Evolutionary conservation across 2,888 invertebrate species (phyloP).

Genomic region (Pasiphila rectangulata): DNA sequence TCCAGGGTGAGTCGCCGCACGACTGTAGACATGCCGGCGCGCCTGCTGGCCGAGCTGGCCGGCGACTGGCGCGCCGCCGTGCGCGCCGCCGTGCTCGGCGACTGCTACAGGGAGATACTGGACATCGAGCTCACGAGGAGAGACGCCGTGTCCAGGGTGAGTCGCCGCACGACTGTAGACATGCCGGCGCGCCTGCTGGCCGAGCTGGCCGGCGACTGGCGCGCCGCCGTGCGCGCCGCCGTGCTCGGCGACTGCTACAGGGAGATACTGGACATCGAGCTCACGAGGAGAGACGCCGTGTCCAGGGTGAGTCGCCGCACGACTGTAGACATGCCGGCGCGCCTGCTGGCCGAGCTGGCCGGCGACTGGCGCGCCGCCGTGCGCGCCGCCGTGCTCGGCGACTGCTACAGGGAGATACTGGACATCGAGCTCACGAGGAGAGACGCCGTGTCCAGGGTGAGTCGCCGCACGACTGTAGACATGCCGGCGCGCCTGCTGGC

Average conservation of each 20-base stretch:
- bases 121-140: slow-evolving; percentile 37
- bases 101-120: slow-evolving; percentile 52
- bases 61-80: slow-evolving; percentile 54
- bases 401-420: no score
- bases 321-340: no score
- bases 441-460: no score
- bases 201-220: not conserved
- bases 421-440: no score
- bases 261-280: not conserved
- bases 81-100: slow-evolving; percentile 35
- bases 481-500: no score
- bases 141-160: slow-evolving; percentile 2
- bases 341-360: not conserved
- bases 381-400: not conserved
- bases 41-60: slow-evolving; percentile 38
- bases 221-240: not conserved
- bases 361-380: not conserved
- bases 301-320: no score
- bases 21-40: no score
- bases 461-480: no score
- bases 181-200: no score
- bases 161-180: no score
- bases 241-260: not conserved
- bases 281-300: no score
- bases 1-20: not conserved